A percentile compares a stretch with the other conserved stretches of the same genome.
Evolutionary conservation across 2,113 vertebrate genomes (phyloP).

Genomic region (Corythornis vintsioides): DNA sequence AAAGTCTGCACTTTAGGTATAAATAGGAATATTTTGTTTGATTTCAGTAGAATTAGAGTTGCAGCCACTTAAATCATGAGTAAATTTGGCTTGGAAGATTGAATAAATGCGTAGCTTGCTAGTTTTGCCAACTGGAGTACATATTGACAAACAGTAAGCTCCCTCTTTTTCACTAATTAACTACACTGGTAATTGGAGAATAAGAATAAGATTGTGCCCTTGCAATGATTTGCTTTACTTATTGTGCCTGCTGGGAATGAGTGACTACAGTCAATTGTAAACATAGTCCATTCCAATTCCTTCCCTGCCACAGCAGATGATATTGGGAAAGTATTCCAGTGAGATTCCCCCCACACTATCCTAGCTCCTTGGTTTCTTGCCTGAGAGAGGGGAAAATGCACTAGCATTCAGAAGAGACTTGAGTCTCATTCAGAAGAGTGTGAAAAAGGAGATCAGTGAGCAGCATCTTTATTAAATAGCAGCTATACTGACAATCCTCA

Average conservation of each 20-base stretch:
- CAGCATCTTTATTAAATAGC: not conserved
- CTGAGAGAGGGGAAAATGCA: not conserved
- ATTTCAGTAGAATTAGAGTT: not conserved
- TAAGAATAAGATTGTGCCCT: slow-evolving; percentile 53
- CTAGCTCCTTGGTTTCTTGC: not conserved
- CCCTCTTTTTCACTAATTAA: slow-evolving; percentile 54
- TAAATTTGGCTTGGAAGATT: slow-evolving; percentile 41
- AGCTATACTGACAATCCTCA: not conserved
- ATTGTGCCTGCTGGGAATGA: slow-evolving; percentile 59
- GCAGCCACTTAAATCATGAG: slow-evolving; percentile 40
- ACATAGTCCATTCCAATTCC: slow-evolving; percentile 22
- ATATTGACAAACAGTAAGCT: slow-evolving; percentile 66
- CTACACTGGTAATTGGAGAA: slow-evolving; percentile 52
- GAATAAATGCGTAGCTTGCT: slow-evolving; percentile 51
- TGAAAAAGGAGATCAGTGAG: not conserved
- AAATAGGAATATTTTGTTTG: not conserved
- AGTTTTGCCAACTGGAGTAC: slow-evolving; percentile 63
- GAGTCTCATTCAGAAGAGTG: not conserved
- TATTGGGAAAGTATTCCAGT: not conserved
- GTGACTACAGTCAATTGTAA: slow-evolving; percentile 27
- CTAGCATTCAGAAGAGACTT: not conserved
- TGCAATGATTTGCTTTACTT: slow-evolving; percentile 39
- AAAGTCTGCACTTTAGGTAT: not conserved
- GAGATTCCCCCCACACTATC: not conserved
- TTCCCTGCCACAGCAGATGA: slow-evolving; percentile 23